Evolutionary conservation across 2,113 vertebrate genomes (phyloP), one percentile per base, ranked within the genome.

Genomic region (Syngnathus scovelli): DNA sequence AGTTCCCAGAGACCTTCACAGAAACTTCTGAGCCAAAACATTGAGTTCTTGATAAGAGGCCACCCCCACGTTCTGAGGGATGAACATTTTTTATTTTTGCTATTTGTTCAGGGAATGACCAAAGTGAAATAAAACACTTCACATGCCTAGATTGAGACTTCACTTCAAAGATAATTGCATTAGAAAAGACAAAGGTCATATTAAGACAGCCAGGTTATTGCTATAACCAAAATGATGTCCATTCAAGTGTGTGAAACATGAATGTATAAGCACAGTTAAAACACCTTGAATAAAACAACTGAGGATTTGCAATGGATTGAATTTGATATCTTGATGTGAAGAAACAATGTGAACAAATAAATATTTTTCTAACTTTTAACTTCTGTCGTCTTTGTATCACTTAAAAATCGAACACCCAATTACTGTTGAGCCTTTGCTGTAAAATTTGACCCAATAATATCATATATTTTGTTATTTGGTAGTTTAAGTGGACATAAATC

Each of bases 21-120:
- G 61, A 62, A 23, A 44, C 41, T 62, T 46, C 61, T 62, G 61
- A 62, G 61, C 61, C 61, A 62, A 44, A 62, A 62, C 61, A 62
- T 27, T 27, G 61, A 62, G 61, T 62, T 62, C 61, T 21, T 21
- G 61, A 62, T 62, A 62, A 62, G 61, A 62, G 41, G 44, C 61
- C 18, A 62, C 61, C 44, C 61, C 61, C 61, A 62, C 61, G 37
- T 41, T 62, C 41, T 44, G 39, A 27, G 61, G 61, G 61, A 62
- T 12, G 19, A 15, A 62, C 61, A 23, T 21, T 41, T 61, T 11
- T 13, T 13, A n/a, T n/a, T 61, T 41, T 44, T 62, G 21, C 41
- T 27, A 7, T 43, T 62, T 62, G 41, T 43, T 62, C 61, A 43
- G 3, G 21, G 21, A 62, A 16, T 1, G 13, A 43, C n/a, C 19